Evolutionary conservation across 2,113 vertebrate genomes (phyloP).

Genomic region (Monopterus albus): DNA sequence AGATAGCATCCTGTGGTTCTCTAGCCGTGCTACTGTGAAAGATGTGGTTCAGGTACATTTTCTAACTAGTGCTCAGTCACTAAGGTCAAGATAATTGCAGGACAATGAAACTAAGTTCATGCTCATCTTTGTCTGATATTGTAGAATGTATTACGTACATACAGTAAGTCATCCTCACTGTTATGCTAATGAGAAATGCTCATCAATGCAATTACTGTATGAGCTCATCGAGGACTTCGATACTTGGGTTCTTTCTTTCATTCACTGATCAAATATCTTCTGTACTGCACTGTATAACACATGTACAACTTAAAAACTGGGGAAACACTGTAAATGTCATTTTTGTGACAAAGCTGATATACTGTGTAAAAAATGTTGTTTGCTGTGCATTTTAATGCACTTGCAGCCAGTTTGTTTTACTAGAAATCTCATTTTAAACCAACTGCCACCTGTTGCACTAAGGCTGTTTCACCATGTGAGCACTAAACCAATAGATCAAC

Average conservation of each 20-base stretch:
- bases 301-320: conserved; percentile 20
- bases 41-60: conserved; percentile 24
- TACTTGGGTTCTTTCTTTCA: too few species aligned
- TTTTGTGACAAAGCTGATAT: too few species aligned
- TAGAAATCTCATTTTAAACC: conserved; percentile 8
- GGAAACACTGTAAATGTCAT: conserved; percentile 48
- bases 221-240: conserved; percentile 17
- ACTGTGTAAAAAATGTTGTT: conserved; percentile 6
- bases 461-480: conserved; percentile 11
- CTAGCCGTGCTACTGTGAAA: conserved; percentile 72
- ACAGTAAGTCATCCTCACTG: conserved; percentile 9
- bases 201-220: conserved; percentile 63
- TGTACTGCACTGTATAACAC: conserved; percentile 12
- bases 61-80: conserved; percentile 21
- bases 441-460: neutral
- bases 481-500: conserved; percentile 21
- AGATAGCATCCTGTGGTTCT: too few species aligned
- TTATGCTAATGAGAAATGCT: conserved; percentile 54
- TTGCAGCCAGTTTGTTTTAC: conserved; percentile 1
- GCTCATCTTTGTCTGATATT: too few species aligned
- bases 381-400: conserved; percentile 40
- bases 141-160: conserved; percentile 44
- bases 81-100: conserved; percentile 45
- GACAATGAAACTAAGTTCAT: conserved; percentile 66
- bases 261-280: conserved; percentile 9